A percentile compares a stretch with the other conserved stretches of the same genome.
These are phyloP conservation scores for Otolemur crassicaudatus DNA, from an alignment of 2,797 vertebrate species.

Conservation along the genomic window DNA sequence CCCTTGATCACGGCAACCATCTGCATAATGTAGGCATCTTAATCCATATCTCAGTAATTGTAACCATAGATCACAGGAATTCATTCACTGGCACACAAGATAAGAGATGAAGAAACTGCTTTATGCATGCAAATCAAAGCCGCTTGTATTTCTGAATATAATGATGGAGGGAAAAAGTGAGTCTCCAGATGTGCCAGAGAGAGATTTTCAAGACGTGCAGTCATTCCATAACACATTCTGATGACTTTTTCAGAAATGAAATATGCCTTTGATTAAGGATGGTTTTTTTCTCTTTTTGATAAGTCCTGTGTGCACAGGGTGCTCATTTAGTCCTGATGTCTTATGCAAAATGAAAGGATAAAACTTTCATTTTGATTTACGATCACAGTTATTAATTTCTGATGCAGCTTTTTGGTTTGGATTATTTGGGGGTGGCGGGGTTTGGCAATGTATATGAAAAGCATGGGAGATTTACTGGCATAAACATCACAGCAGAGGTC, in stretches of 20 bases:
- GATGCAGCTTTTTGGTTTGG: slow-evolving; percentile 64
- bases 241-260: slow-evolving; percentile 77
- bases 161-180: not conserved
- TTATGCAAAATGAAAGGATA: slow-evolving; percentile 64
- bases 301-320: slow-evolving; percentile 46
- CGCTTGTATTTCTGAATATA: not conserved
- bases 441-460: slow-evolving; percentile 21
- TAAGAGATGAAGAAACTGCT: slow-evolving; percentile 60
- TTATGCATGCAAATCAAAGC: slow-evolving; percentile 40
- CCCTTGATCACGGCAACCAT: not conserved
- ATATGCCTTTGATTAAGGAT: slow-evolving; percentile 79
- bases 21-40: not conserved
- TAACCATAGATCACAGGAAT: slow-evolving; percentile 26
- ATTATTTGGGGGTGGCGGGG: slow-evolving; percentile 74
- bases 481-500: slow-evolving; percentile 57
- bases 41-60: slow-evolving; percentile 34
- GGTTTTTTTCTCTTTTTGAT: slow-evolving; percentile 27
- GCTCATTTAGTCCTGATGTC: slow-evolving; percentile 56
- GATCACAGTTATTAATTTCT: slow-evolving; percentile 67
- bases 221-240: slow-evolving; percentile 1
- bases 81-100: slow-evolving; percentile 22
- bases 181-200: slow-evolving; percentile 64
- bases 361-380: slow-evolving; percentile 78
- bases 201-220: not conserved
- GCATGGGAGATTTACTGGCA: slow-evolving; percentile 49